Percentiles rank a stretch among this genome's conserved stretches.
phyloP scores from a whole-genome alignment of 2,113 vertebrate genomes.

The Dromaius novaehollandiae region DNA sequence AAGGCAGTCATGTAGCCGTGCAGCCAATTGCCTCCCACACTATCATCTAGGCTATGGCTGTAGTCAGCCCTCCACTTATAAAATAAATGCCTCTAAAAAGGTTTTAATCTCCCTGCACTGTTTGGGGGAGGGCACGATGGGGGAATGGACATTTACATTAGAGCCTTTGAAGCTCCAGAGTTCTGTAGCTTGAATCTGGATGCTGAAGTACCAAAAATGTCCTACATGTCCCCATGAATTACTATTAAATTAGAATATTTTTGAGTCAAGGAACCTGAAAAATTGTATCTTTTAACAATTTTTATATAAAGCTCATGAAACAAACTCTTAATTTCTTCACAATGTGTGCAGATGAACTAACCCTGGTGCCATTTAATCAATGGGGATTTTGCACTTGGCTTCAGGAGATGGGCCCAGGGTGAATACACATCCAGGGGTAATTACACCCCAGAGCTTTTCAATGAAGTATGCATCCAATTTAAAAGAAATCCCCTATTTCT shows the following conservation, averaged over 20 bases:
- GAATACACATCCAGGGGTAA: background rate
- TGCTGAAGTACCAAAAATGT: background rate
- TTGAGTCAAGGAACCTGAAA: background rate
- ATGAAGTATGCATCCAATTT: background rate
- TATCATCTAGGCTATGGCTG: background rate
- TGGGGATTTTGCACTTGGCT: background rate
- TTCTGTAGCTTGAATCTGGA: background rate
- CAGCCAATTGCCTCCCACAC: background rate
- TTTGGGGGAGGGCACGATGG: accelerated
- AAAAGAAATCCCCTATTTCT: background rate
- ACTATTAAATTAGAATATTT: background rate
- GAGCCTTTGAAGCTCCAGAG: background rate
- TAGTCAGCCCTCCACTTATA: background rate
- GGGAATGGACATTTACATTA: accelerated
- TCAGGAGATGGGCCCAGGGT: background rate
- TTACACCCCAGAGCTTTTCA: background rate
- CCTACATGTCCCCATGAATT: background rate
- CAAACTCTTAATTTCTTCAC: background rate
- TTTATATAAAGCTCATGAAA: background rate
- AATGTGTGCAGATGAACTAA: background rate
- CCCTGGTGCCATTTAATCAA: background rate
- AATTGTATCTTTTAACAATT: background rate
- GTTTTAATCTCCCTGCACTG: background rate
- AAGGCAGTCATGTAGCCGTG: accelerated
- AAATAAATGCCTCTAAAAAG: background rate